Evolutionary conservation across 2,113 vertebrate genomes (phyloP), one percentile per base, ranked within the genome.

Genomic region (Telmatochromis sp.): DNA sequence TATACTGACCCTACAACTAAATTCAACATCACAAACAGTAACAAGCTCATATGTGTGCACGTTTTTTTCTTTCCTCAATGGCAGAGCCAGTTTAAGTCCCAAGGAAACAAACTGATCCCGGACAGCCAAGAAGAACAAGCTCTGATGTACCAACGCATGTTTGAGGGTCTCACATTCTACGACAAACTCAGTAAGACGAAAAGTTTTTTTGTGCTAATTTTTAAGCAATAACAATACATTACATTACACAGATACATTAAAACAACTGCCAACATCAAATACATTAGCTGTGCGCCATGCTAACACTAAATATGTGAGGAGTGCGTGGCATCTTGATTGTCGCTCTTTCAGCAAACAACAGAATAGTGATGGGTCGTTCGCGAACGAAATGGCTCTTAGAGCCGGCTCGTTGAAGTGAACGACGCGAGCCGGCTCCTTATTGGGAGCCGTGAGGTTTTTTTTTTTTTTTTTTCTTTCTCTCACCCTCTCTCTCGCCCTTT

Each of bases 71-170:
- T 11, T 23, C 3, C 6, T 83, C 14, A 37, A 45, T 68, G 6
- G 4, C 83, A 96, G 96, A 95, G 86, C 54, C 94, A 90, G 90
- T 97, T 97, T 57, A 95, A 96, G 86, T 89, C 94, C 37, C 94
- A 97, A 88, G 96, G 96, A 15, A 91, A n/a, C 28, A 87, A 90
- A 21, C 93, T 97, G 92, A 89, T 96, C 63, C 96, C 95, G 1
- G 96, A 95, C 4, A 19, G n/a, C 45, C 33, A 85, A 0, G 83
- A 60, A 12, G 95, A 96, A 35, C 93, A 95, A 85, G 96, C 95
- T 0, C 80, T 94, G 53, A 93, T 96, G 90, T 96, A 95, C 87
- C 96, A 97, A 42, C 96, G 94, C 81, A 93, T 93, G 90, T 95
- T 96, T 80, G 96, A 97, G 90, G 92, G 90, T 2, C 40, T 91